A percentile compares a stretch with the other conserved stretches of the same genome.
phyloP scores from a whole-genome alignment of 2,113 vertebrate species.

The Gnathonemus longibarbis region DNA sequence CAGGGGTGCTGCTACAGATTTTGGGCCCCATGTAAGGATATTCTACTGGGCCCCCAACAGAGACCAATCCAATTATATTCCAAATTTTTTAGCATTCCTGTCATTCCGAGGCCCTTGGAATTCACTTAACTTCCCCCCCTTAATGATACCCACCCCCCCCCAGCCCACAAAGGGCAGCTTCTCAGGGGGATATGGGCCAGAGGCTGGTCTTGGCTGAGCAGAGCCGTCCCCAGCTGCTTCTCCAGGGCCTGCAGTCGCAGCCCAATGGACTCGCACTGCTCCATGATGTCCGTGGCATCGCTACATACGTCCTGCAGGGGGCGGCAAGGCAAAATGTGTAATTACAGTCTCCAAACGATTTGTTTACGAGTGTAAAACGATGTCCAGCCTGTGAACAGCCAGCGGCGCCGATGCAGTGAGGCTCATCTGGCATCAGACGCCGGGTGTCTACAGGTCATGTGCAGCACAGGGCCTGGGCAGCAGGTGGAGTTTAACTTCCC shows the following conservation, averaged over 20 bases:
- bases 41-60: background rate
- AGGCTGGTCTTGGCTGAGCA: constrained; percentile 62
- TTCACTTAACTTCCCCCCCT: background rate
- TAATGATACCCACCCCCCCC: background rate
- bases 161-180: background rate
- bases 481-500: background rate
- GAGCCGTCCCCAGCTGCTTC: constrained; percentile 68
- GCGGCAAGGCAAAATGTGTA: background rate
- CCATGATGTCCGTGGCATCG: constrained; percentile 49
- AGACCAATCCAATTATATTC: background rate
- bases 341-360: background rate
- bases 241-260: constrained; percentile 71
- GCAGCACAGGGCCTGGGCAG: background rate
- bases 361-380: background rate
- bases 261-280: constrained; percentile 61
- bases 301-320: constrained; percentile 47
- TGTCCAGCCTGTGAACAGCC: background rate
- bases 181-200: constrained; percentile 67
- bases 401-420: background rate
- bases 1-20: background rate
- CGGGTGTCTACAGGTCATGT: background rate
- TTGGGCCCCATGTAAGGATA: background rate
- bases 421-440: background rate
- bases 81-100: background rate
- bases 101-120: background rate